Evolutionary conservation across 2,797 vertebrate genomes (phyloP).

Genomic region (Alectoris magna): DNA sequence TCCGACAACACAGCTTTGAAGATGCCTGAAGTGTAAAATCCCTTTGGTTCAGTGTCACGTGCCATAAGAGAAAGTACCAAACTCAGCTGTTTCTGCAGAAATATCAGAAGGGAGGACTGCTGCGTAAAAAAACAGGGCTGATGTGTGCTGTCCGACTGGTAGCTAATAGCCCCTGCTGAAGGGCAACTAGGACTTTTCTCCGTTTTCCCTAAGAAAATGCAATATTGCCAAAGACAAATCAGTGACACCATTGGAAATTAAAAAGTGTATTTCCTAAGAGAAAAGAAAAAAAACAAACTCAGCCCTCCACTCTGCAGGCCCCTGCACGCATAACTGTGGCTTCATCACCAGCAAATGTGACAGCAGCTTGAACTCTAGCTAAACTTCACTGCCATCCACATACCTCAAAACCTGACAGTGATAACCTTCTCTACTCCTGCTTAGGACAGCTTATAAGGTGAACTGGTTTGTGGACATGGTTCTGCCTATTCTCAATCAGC

Average conservation of each 20-base stretch:
- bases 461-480: neutral
- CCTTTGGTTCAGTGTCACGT: neutral
- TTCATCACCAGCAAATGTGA: neutral
- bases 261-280: neutral
- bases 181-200: neutral
- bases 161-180: neutral
- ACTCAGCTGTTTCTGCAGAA: neutral
- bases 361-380: neutral
- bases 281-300: neutral
- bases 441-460: neutral
- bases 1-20: neutral
- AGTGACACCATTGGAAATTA: neutral
- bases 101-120: neutral
- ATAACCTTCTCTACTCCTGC: constrained; percentile 5
- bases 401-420: constrained; percentile 7
- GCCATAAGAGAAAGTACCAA: neutral
- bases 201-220: neutral
- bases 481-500: neutral
- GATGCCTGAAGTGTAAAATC: neutral
- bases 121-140: neutral
- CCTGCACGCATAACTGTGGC: neutral
- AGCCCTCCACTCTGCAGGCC: neutral
- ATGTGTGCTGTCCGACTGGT: neutral
- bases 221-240: neutral
- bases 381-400: constrained; percentile 13